A percentile compares a stretch with the other conserved stretches of the same genome.
Conservation (phyloP, 2,888 invertebrate species). For the Synergus gifuensis region DNA sequence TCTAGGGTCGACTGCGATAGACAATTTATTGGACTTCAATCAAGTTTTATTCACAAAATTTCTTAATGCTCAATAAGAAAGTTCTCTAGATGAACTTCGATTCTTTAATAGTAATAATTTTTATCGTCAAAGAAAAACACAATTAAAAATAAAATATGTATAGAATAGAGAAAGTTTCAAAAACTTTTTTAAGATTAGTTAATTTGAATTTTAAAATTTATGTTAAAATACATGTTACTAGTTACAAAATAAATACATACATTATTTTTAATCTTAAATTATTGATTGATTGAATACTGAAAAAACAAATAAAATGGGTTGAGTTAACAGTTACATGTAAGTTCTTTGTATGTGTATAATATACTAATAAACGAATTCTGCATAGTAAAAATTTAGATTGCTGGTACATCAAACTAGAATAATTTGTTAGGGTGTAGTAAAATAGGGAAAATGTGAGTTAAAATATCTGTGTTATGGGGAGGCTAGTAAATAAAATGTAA, state of each 20-base stretch:
- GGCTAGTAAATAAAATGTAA: conserved; percentile 75
- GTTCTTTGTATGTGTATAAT: neutral
- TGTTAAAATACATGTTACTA: no score
- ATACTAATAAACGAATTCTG: neutral
- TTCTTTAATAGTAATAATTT: neutral
- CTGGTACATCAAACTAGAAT: neutral
- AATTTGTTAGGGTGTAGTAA: neutral
- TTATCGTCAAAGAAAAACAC: neutral
- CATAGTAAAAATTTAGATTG: neutral
- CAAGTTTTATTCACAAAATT: conserved; percentile 11
- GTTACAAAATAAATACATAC: no score
- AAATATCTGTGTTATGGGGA: conserved; percentile 61
- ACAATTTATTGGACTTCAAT: conserved; percentile 2
- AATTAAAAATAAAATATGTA: neutral
- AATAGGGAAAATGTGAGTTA: conserved; percentile 40
- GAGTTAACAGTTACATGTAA: neutral
- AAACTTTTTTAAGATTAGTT: neutral
- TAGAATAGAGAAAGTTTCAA: neutral
- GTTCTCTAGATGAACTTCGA: neutral
- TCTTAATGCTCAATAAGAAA: conserved; percentile 32
- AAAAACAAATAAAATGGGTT: neutral
- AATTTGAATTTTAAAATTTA: no score
- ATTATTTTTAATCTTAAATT: neutral
- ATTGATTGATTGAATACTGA: no score
- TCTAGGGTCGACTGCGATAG: neutral